Evolutionary conservation across 2,113 vertebrate species (phyloP).

Genomic region (Rhombomys opimus): DNA sequence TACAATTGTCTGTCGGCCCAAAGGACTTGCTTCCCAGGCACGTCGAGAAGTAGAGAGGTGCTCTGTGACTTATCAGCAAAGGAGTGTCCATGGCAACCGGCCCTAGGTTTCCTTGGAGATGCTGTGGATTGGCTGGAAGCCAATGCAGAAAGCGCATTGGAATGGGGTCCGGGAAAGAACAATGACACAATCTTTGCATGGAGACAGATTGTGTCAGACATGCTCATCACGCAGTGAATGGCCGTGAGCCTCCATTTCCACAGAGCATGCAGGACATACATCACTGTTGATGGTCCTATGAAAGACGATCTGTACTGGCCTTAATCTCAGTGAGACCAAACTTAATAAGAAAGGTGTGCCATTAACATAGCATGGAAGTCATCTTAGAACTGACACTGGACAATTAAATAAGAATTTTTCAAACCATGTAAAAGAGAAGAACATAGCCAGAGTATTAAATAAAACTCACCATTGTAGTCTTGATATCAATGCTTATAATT

Average conservation of each 20-base stretch:
- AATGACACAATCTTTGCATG: background rate
- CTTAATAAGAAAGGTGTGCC: background rate
- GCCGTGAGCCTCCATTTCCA: background rate
- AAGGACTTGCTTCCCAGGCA: conserved; percentile 25
- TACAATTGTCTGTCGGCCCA: conserved; percentile 54
- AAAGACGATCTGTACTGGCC: background rate
- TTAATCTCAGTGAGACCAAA: background rate
- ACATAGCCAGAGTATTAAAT: background rate
- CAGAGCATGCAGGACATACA: background rate
- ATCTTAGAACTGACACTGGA: background rate
- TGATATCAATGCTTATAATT: background rate
- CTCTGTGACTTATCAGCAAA: conserved; percentile 46
- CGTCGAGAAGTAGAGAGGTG: conserved; percentile 59
- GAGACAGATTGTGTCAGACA: background rate
- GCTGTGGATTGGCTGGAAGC: conserved; percentile 61
- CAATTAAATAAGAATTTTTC: background rate
- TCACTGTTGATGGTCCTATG: background rate
- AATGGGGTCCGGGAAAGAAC: conserved; percentile 22
- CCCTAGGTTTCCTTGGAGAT: conserved; percentile 76
- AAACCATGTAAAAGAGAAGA: background rate
- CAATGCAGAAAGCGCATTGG: conserved; percentile 30
- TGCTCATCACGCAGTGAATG: accelerated
- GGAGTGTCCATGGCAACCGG: conserved; percentile 80
- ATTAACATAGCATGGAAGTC: background rate
- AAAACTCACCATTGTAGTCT: background rate